Evolutionary conservation across 1,140 invertebrate species (phyloP), one percentile per base, ranked within the genome.

Genomic region (Eriosoma lanigerum): DNA sequence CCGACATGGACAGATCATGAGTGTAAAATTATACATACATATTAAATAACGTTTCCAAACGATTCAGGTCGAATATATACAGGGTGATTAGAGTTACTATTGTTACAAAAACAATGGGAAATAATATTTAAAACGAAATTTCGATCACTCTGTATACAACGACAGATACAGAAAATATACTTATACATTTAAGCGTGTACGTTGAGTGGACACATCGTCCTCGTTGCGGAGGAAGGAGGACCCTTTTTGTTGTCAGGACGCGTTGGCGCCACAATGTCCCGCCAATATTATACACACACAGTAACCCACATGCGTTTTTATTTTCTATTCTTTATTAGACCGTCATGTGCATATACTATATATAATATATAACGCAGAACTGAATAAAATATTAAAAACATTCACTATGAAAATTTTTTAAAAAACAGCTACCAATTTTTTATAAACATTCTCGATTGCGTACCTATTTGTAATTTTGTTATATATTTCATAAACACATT

Each of bases 261-360:
- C n/a, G 5, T 17, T n/a, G 72, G 72, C 52, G 72, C 32, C 72
- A 38, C 9, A 19, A n/a, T 38, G 72, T 56, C 48, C 72, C 50
- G 72, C 50, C 52, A 56, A 52, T 32, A 73, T 54, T 29, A 19
- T 9, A n/a, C 48, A 52, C 24, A 24, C 29, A 73, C 24, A n/a
- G n/a, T n/a, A n/a, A n/a, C n/a, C n/a, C n/a, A 54, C 29, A 56
- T 15, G 32, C 32, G 32, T 17, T 17, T 32, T 13, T 15, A n/a
- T 0, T 56, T 56, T 54, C 10, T 73, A 32, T 56, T 38, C 13
- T 52, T 73, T n/a, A 12, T 12, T 29, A 3, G 68, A n/a, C 68
- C 19, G 46, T 24, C 8, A 19, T 32, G 50, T n/a, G 10, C 24
- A 70, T 52, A 26, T 50, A 68, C 29, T 3, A n/a, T 38, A n/a